Conservation (phyloP, 2,797 vertebrate species). For the Notoglanidium macrostoma region DNA sequence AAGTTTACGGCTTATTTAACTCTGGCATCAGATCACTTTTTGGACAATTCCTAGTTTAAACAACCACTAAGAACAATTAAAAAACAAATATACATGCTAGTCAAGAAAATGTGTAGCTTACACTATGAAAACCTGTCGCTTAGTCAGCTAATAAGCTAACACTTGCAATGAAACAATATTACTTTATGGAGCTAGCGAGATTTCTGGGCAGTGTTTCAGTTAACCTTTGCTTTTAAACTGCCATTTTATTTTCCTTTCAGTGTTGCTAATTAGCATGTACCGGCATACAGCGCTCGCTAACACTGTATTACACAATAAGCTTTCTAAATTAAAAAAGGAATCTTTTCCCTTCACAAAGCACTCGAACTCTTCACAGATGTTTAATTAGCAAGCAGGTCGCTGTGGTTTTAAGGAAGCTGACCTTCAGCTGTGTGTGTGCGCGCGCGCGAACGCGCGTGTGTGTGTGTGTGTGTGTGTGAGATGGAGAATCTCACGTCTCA, state of each 20-base stretch:
- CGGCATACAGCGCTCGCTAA: background rate
- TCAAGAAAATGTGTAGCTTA: too few relatives aligned
- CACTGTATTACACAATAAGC: background rate
- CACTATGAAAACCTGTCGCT: too few relatives aligned
- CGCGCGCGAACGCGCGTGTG: constrained; percentile 16
- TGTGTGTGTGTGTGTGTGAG: background rate
- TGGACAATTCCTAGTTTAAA: too few relatives aligned
- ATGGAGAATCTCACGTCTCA: background rate
- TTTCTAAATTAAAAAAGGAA: background rate
- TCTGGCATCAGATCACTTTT: too few relatives aligned
- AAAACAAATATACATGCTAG: too few relatives aligned
- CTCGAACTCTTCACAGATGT: background rate
- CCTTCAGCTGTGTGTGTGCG: constrained; percentile 32
- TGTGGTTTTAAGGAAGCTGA: constrained; percentile 51
- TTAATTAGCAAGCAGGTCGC: constrained; percentile 41
- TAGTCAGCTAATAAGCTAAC: too few relatives aligned
- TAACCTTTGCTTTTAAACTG: background rate
- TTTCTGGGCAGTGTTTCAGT: too few relatives aligned
- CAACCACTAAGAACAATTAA: too few relatives aligned
- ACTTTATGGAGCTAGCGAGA: too few relatives aligned
- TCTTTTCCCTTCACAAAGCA: background rate
- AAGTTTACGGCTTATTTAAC: background rate
- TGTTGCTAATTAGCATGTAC: background rate
- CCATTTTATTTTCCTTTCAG: background rate
- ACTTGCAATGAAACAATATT: too few relatives aligned